Conservation (phyloP, 2,113 vertebrate species). For the Agelaius phoeniceus region DNA sequence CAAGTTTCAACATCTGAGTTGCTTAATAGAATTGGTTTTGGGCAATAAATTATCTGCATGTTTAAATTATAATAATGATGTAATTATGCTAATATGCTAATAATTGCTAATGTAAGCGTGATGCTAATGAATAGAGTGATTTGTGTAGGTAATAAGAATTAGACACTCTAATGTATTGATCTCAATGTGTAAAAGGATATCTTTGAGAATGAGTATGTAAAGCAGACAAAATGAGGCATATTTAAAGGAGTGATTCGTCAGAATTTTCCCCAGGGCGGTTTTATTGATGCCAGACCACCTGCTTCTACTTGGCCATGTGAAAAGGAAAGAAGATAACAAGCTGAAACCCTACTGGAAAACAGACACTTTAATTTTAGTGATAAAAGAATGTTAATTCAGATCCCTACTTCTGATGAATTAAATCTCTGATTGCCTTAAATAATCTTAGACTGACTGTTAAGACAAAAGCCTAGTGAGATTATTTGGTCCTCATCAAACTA, state of each 20-base stretch:
- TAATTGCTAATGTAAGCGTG: slow-evolving; percentile 34
- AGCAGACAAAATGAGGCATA: not conserved
- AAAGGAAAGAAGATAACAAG: slow-evolving; percentile 17
- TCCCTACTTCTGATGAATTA: not conserved
- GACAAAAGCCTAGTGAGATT: not conserved
- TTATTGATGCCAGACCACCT: slow-evolving; percentile 23
- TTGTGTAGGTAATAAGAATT: slow-evolving; percentile 58
- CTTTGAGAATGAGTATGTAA: slow-evolving; percentile 5
- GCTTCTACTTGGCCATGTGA: not conserved
- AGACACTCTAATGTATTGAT: slow-evolving; percentile 42
- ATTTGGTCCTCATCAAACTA: not conserved
- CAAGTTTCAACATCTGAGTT: not conserved
- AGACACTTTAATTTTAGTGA: slow-evolving; percentile 39
- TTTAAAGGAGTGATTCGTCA: slow-evolving; percentile 34
- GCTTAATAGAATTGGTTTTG: not conserved
- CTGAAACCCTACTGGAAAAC: slow-evolving; percentile 22
- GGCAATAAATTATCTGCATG: not conserved
- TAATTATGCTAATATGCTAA: slow-evolving; percentile 44
- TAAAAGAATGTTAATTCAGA: slow-evolving; percentile 2
- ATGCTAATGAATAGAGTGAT: slow-evolving; percentile 52
- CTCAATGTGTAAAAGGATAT: not conserved
- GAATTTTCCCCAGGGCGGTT: slow-evolving; percentile 17
- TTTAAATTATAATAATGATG: slow-evolving; percentile 41
- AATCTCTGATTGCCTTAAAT: not conserved
- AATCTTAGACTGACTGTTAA: not conserved